Evolutionary conservation across 2,888 invertebrate species (phyloP).

Genomic region (Acanthosepion lycidas): DNA sequence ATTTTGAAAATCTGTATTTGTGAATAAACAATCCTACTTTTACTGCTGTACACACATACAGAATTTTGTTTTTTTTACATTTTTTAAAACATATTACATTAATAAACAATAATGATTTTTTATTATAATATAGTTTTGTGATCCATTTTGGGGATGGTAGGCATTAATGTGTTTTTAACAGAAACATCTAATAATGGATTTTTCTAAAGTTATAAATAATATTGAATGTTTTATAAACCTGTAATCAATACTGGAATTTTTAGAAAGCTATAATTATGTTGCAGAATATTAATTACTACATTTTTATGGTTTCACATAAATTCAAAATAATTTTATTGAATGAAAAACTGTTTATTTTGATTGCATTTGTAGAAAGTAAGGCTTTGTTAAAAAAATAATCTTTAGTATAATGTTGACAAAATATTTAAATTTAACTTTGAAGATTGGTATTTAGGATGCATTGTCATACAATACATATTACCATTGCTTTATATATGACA

Average conservation of each 20-base stretch:
- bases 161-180: too few species aligned
- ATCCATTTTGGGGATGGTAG: too few species aligned
- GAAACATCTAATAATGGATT: too few species aligned
- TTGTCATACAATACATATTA: neutral
- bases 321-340: neutral
- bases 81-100: neutral
- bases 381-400: too few species aligned
- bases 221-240: too few species aligned
- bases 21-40: neutral
- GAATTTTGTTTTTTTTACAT: too few species aligned
- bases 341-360: neutral
- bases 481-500: neutral
- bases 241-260: too few species aligned
- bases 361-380: too few species aligned
- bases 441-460: neutral
- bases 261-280: neutral
- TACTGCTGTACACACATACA: neutral
- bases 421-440: too few species aligned
- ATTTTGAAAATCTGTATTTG: neutral
- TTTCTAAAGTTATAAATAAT: too few species aligned
- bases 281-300: neutral
- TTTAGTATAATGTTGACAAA: too few species aligned
- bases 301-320: neutral
- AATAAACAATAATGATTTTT: neutral
- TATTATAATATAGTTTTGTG: neutral